Conservation (phyloP, 1,140 invertebrate genomes). For the Bilobella aurantiaca region DNA sequence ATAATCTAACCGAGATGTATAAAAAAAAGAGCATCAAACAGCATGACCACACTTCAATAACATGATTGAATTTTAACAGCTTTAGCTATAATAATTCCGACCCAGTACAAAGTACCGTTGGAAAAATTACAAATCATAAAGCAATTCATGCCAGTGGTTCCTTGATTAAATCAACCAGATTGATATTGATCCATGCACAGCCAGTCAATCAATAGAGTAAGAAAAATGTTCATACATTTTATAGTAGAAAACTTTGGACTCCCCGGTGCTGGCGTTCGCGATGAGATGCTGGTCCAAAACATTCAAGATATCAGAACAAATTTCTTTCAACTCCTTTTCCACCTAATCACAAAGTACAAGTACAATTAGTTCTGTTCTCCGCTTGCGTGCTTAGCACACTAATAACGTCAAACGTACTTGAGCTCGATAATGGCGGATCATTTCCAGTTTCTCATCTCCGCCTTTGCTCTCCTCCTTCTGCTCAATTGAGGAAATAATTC, state of each 20-base stretch:
- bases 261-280: slow-evolving; percentile 76
- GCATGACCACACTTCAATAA: too few species aligned
- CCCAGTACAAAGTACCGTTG: too few species aligned
- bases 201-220: too few species aligned
- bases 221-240: too few species aligned
- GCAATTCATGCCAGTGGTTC: too few species aligned
- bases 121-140: too few species aligned
- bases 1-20: too few species aligned
- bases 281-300: slow-evolving; percentile 89
- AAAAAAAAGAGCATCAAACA: too few species aligned
- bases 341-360: slow-evolving; percentile 46
- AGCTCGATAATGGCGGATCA: slow-evolving; percentile 84
- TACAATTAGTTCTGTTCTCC: not conserved
- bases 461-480: slow-evolving; percentile 73
- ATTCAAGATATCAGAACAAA: slow-evolving; percentile 89
- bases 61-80: too few species aligned
- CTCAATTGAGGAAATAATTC: slow-evolving; percentile 94
- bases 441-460: slow-evolving; percentile 77
- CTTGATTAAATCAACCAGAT: too few species aligned
- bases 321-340: slow-evolving; percentile 89
- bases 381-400: not conserved
- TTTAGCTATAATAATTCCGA: too few species aligned
- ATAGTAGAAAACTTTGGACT: slow-evolving; percentile 96
- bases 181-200: too few species aligned
- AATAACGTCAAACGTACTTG: slow-evolving; percentile 45